Evolutionary conservation across 2,888 invertebrate species (phyloP), one percentile per base, ranked within the genome.

Genomic region (Crioceris asparagi): DNA sequence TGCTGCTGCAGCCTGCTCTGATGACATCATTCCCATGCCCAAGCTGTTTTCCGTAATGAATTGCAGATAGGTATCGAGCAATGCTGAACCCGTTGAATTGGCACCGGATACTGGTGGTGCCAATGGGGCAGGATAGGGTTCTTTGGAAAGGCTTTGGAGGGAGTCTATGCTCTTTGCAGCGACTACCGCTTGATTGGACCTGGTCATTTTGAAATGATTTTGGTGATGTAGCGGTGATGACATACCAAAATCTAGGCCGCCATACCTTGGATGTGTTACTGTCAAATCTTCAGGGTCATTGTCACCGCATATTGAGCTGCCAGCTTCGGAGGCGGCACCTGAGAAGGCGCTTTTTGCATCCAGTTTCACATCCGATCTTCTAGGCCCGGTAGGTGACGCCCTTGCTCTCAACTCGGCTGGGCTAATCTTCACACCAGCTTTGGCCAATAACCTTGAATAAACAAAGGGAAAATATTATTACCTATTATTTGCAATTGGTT

Each of bases 1-100:
- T 3, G 84, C 83, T 48, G 79, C 74, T 1, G 71, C 71, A 2
- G 77, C 76, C 51, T 79, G 79, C 43, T 79, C 79, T 32, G 75
- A 49, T 5, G 52, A 71, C 45, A 72, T 71, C 61, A 78, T 70
- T 8, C 74, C 73, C 69, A 75, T 72, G 39, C 81, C 75, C 43
- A 79, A 76, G 34, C 83, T 79, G 56, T 83, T 87, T 60, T 88
- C 87, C 2, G 85, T 83, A 54, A 90, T 86, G 55, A 86, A 80
- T 61, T 90, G 88, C 43, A 90, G 71, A 60, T 90, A 90, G 10
- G 88, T 88, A 62, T 90, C 88, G 43, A 90, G 66, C 6, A 90
- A 73, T 2, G 86, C 83, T 3, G 83, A 83, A 29, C 83, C 76
- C 35, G 82, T 74, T 42, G 80, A 72, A 52, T 67, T 62, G 14